Percentiles rank a stretch among this genome's conserved stretches.
These are phyloP conservation scores for Macrobrachium nipponense DNA, from an alignment of 1,140 invertebrate species.

Conservation along the genomic window DNA sequence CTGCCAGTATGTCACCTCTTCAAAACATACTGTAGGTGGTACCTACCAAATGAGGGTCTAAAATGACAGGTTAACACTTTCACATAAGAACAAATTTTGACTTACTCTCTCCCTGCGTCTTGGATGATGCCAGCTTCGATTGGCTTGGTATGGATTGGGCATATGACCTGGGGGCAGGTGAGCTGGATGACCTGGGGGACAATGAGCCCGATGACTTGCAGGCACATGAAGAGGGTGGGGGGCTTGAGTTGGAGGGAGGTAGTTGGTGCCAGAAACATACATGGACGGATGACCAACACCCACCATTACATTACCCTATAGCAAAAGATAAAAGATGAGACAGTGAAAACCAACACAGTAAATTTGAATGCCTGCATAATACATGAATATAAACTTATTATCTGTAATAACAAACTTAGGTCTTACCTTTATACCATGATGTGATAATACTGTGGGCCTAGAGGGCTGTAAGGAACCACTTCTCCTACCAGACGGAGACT, in stretches of 20 bases:
- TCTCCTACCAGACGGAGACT: constrained; percentile 43
- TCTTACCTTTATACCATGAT: constrained; percentile 27
- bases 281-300: constrained; percentile 52
- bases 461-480: constrained; percentile 20
- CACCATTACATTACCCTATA: constrained; percentile 16
- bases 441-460: neutral
- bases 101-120: constrained; percentile 59
- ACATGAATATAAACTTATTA: neutral
- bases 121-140: constrained; percentile 48
- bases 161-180: constrained; percentile 47
- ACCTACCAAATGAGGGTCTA: neutral
- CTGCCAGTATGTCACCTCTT: too few species aligned
- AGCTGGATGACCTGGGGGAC: constrained; percentile 33
- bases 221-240: constrained; percentile 34
- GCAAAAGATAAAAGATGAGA: too few species aligned
- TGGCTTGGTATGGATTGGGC: constrained; percentile 41
- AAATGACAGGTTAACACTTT: neutral
- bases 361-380: neutral
- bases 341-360: neutral
- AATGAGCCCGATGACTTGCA: constrained; percentile 19
- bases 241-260: constrained; percentile 20
- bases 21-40: too few species aligned
- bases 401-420: too few species aligned
- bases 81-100: neutral
- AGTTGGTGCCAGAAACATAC: constrained; percentile 47